Evolutionary conservation across 2,797 vertebrate genomes (phyloP).

Genomic region (Enteromius anoplus): DNA sequence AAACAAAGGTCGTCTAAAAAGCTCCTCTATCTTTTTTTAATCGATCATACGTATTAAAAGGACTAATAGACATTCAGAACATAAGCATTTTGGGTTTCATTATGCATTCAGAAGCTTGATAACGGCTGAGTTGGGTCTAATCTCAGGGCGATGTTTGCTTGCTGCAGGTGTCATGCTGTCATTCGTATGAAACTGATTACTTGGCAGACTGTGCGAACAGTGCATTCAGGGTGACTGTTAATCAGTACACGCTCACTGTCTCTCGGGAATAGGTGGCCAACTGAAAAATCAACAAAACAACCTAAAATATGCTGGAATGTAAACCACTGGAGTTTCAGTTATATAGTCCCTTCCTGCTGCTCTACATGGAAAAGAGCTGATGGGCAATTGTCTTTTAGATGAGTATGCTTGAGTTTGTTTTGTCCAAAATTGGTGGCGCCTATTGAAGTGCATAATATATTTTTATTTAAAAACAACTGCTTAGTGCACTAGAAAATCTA

Average conservation of each 20-base stretch:
- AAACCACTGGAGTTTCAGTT: neutral
- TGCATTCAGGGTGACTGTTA: constrained; percentile 40
- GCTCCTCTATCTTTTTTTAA: neutral
- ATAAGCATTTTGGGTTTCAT: neutral
- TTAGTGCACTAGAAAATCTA: constrained; percentile 17
- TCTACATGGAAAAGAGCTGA: neutral
- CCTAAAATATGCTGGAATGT: neutral
- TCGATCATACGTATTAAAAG: neutral
- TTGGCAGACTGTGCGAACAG: constrained; percentile 33
- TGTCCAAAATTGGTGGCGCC: neutral
- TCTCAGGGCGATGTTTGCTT: constrained; percentile 21
- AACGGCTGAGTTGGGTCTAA: neutral
- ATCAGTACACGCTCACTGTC: constrained; percentile 40
- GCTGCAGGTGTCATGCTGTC: constrained; percentile 30
- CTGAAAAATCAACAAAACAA: constrained; percentile 45
- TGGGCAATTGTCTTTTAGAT: neutral
- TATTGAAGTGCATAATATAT: neutral
- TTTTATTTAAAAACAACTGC: constrained; percentile 5
- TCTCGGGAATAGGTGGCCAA: constrained; percentile 36
- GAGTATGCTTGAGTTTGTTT: constrained; percentile 1
- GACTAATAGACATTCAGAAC: neutral
- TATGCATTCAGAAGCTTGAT: constrained; percentile 1
- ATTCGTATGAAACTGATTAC: constrained; percentile 41
- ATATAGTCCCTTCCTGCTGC: neutral
- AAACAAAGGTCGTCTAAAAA: neutral